Evolutionary conservation across 2,888 invertebrate species (phyloP).

Genomic region (Metellina segmentata): DNA sequence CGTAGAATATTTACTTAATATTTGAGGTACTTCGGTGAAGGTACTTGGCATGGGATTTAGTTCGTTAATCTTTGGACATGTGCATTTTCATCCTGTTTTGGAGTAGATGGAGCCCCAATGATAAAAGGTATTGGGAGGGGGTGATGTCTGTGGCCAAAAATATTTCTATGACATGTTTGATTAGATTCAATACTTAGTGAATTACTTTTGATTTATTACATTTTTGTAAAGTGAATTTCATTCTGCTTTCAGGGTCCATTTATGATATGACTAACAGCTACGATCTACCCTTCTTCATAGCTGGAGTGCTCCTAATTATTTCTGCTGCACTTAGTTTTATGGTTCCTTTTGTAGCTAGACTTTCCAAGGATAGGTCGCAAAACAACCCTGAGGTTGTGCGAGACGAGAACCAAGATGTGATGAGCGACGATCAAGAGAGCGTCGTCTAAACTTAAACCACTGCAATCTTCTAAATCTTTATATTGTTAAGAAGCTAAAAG

Average conservation of each 20-base stretch:
- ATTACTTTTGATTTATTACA: not conserved
- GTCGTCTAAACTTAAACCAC: slow-evolving; percentile 41
- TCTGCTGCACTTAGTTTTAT: slow-evolving; percentile 90
- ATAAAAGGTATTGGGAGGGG: no score
- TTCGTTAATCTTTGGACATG: no score
- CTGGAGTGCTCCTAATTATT: slow-evolving; percentile 91
- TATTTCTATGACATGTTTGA: no score
- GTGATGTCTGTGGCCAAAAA: no score
- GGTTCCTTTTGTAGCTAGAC: slow-evolving; percentile 78
- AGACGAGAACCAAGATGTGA: slow-evolving; percentile 61
- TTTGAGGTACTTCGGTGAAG: not conserved
- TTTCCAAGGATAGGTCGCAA: slow-evolving; percentile 26
- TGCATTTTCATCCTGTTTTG: no score
- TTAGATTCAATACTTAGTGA: not conserved
- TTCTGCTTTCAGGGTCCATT: slow-evolving; percentile 91
- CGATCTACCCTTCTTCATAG: slow-evolving; percentile 94
- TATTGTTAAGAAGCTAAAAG: slow-evolving; percentile 15
- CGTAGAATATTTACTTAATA: no score
- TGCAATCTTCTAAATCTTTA: not conserved
- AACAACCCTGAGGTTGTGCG: slow-evolving; percentile 37
- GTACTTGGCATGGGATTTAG: not conserved
- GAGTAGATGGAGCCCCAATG: no score
- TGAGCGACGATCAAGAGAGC: slow-evolving; percentile 73
- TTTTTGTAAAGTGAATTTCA: slow-evolving; percentile 79
- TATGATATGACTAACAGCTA: slow-evolving; percentile 93